phyloP scores from a whole-genome alignment of 2,797 vertebrate species.

The Aeoliscus strigatus region DNA sequence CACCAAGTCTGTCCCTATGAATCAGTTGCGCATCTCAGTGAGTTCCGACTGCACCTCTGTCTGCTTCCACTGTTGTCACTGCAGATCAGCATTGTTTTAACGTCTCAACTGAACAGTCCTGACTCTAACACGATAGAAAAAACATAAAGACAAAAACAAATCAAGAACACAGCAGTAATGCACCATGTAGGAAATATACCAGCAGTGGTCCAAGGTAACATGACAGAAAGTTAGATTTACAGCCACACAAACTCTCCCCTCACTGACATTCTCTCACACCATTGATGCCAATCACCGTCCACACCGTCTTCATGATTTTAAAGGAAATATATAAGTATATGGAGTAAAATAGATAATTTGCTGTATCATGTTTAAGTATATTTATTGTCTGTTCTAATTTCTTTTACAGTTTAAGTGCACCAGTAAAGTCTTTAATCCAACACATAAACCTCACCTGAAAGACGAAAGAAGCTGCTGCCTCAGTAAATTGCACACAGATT shows the following conservation, averaged over 20 bases:
- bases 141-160: too few species aligned
- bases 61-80: constrained; percentile 50
- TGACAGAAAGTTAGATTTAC: not conserved
- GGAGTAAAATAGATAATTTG: too few species aligned
- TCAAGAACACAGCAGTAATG: not conserved
- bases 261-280: too few species aligned
- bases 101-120: constrained; percentile 21
- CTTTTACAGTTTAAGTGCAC: too few species aligned
- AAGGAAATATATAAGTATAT: too few species aligned
- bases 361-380: too few species aligned
- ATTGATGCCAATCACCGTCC: too few species aligned
- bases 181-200: not conserved
- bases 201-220: not conserved
- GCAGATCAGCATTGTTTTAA: constrained; percentile 41
- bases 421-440: constrained; percentile 1
- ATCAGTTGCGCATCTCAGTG: constrained; percentile 30
- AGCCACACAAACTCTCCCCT: too few species aligned
- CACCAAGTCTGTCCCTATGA: constrained; percentile 32
- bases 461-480: constrained; percentile 26
- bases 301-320: too few species aligned
- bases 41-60: constrained; percentile 18
- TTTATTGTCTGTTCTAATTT: too few species aligned
- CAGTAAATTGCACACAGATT: constrained; percentile 49
- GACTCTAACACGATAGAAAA: constrained; percentile 11
- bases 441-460: constrained; percentile 14